Conservation (phyloP, 2,888 invertebrate genomes). For the Digitonthophagus gazella region DNA sequence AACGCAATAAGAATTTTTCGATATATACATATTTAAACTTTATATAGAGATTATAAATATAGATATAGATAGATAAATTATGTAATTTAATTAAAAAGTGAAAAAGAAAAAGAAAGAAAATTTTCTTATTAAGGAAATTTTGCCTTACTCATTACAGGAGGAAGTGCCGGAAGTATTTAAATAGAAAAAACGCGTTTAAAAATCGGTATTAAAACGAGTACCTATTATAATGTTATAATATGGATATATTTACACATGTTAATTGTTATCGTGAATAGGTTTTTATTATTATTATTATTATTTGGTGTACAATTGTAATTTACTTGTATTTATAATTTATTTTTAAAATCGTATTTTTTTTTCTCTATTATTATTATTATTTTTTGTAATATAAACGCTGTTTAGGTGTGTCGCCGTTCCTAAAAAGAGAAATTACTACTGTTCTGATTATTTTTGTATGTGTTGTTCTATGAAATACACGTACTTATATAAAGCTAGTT, state of each 20-base stretch:
- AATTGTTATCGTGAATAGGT: not conserved
- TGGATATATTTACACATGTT: not conserved
- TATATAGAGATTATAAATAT: no score
- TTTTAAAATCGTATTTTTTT: not conserved
- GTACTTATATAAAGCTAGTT: not conserved
- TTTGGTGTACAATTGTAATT: not conserved
- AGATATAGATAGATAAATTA: not conserved
- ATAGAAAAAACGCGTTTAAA: not conserved
- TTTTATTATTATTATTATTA: not conserved
- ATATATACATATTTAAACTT: not conserved
- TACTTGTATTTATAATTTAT: not conserved
- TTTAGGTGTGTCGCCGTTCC: not conserved
- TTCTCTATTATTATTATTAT: not conserved
- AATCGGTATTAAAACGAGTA: not conserved
- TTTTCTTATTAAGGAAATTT: not conserved
- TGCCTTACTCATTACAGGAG: not conserved
- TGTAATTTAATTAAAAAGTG: no score
- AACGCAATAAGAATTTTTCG: not conserved
- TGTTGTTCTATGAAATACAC: not conserved
- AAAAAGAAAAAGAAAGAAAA: no score
- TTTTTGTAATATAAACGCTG: not conserved
- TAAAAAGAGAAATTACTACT: not conserved
- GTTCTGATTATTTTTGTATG: not conserved
- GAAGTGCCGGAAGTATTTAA: not conserved
- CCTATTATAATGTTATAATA: not conserved